Percentiles rank a stretch among this genome's conserved stretches.
Evolutionary conservation across 2,888 invertebrate genomes (phyloP).

Genomic region (Drosophila macrospina): DNA sequence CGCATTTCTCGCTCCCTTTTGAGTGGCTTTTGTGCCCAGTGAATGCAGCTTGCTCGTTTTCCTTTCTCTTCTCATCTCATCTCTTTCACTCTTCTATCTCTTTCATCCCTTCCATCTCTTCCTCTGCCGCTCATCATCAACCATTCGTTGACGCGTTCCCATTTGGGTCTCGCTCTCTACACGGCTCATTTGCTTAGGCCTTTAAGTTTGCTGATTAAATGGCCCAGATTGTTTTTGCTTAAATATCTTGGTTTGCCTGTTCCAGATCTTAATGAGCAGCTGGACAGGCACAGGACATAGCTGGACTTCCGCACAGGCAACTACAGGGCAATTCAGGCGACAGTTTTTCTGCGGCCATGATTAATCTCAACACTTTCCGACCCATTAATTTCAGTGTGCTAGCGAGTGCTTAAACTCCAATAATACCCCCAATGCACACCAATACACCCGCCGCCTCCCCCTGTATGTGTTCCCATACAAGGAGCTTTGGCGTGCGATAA

Average conservation of each 20-base stretch:
- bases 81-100: too few relatives aligned
- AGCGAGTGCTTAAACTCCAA: slow-evolving; percentile 22
- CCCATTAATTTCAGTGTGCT: slow-evolving; percentile 75
- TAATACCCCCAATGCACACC: slow-evolving; percentile 25
- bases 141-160: slow-evolving; percentile 29
- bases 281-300: slow-evolving; percentile 30
- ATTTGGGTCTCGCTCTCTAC: slow-evolving; percentile 33
- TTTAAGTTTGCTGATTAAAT: slow-evolving; percentile 72
- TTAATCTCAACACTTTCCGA: slow-evolving; percentile 82
- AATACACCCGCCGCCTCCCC: too few relatives aligned
- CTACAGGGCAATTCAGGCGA: slow-evolving; percentile 27
- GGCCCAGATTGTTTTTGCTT: slow-evolving; percentile 58
- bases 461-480: not conserved
- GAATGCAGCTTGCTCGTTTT: slow-evolving; percentile 39
- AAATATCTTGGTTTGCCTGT: slow-evolving; percentile 45
- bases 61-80: slow-evolving; percentile 1
- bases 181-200: slow-evolving; percentile 60
- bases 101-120: slow-evolving; percentile 12
- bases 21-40: slow-evolving; percentile 38
- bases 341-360: slow-evolving; percentile 66
- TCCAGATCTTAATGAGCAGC: slow-evolving; percentile 72
- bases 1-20: slow-evolving; percentile 11
- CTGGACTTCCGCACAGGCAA: slow-evolving; percentile 34
- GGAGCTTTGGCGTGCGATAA: slow-evolving; percentile 22
- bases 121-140: slow-evolving; percentile 6